Evolutionary conservation across 2,113 vertebrate genomes (phyloP).

Genomic region (Trochalopteron elliotii): DNA sequence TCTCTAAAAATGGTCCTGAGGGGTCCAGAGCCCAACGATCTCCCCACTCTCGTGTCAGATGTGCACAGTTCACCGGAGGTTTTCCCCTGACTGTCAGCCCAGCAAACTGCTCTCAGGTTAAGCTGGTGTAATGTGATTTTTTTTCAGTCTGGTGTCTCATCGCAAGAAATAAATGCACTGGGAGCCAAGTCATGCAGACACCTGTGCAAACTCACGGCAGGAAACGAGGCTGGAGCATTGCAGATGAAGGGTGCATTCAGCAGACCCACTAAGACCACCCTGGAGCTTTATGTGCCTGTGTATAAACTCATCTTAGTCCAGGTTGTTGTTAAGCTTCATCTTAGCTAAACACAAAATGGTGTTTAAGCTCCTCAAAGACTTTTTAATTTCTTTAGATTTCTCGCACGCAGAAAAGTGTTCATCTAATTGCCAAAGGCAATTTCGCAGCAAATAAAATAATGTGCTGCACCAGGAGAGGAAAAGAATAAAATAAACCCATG

Average conservation of each 20-base stretch:
- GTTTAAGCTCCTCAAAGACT: not conserved
- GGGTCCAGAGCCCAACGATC: not conserved
- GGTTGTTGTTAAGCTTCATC: not conserved
- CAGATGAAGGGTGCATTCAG: not conserved
- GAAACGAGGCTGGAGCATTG: not conserved
- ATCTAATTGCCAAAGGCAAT: not conserved
- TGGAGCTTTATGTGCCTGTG: not conserved
- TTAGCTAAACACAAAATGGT: not conserved
- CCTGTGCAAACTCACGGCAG: slow-evolving; percentile 49
- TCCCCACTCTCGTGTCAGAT: not conserved
- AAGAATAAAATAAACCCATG: not conserved
- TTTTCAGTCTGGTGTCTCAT: not conserved
- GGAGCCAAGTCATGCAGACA: slow-evolving; percentile 11
- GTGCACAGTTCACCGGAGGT: not conserved
- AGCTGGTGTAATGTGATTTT: not conserved
- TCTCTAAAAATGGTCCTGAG: not conserved
- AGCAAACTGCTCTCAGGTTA: not conserved
- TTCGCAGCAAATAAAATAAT: not conserved
- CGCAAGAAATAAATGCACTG: not conserved
- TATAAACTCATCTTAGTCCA: not conserved
- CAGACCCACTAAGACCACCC: slow-evolving; percentile 21
- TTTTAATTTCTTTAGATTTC: not conserved
- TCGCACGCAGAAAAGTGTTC: not conserved
- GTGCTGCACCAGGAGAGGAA: not conserved
- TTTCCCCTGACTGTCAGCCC: not conserved